Evolutionary conservation across 1,140 invertebrate species (phyloP).

Genomic region (Drosophila pandora): DNA sequence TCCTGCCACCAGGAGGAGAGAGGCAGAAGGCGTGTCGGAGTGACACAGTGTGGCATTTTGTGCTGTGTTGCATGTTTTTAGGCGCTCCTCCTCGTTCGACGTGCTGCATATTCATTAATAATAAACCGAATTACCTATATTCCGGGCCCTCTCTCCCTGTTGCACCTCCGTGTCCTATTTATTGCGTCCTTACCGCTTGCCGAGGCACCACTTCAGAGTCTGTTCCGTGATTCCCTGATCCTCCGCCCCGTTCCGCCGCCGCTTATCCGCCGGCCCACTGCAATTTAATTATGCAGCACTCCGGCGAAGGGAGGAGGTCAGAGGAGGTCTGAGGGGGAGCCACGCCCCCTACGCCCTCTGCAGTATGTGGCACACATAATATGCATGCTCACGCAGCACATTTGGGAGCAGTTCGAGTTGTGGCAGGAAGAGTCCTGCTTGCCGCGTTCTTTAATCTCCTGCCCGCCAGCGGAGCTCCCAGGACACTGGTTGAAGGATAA

Average conservation of each 20-base stretch:
- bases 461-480: background rate
- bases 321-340: background rate
- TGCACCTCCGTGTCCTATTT: conserved; percentile 16
- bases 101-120: conserved; percentile 52
- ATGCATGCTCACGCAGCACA: conserved; percentile 75
- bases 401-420: conserved; percentile 67
- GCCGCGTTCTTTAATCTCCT: background rate
- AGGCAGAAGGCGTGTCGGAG: background rate
- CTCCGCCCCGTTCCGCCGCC: conserved; percentile 11
- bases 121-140: conserved; percentile 49
- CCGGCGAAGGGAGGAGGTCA: background rate
- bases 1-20: background rate
- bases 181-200: conserved; percentile 45
- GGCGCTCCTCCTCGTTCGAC: conserved; percentile 31
- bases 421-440: conserved; percentile 20
- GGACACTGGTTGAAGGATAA: background rate
- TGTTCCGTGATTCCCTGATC: conserved; percentile 42
- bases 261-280: conserved; percentile 55
- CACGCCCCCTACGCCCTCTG: background rate
- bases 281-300: conserved; percentile 59
- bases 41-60: conserved; percentile 48
- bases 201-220: background rate
- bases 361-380: conserved; percentile 32
- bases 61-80: conserved; percentile 54
- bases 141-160: background rate